Evolutionary conservation across 2,888 invertebrate species (phyloP).

Genomic region (Hoplodrina blanda): DNA sequence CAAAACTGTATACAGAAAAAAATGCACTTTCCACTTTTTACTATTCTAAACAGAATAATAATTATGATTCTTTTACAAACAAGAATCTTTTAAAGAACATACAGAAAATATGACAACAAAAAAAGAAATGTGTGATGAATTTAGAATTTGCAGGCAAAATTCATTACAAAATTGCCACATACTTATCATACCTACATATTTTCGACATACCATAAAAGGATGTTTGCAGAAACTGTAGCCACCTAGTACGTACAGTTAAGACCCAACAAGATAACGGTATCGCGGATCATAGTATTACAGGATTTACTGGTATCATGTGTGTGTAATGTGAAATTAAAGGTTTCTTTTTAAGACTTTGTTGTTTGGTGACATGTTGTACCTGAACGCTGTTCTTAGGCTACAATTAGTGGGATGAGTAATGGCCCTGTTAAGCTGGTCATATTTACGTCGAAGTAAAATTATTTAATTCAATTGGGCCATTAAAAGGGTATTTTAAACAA

Average conservation of each 20-base stretch:
- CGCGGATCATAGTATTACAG: conserved; percentile 67
- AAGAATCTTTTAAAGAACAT: no score
- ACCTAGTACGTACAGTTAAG: conserved; percentile 56
- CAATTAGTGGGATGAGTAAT: background rate
- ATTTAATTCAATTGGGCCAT: no score
- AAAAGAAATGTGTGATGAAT: no score
- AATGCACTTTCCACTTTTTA: no score
- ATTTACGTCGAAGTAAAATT: no score
- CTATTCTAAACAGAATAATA: no score
- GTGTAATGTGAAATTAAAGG: conserved; percentile 63
- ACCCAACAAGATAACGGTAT: conserved; percentile 69
- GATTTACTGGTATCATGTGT: conserved; percentile 66
- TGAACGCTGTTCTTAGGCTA: background rate
- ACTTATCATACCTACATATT: conserved; percentile 19
- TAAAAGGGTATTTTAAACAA: no score
- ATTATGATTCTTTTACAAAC: no score
- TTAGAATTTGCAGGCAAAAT: background rate
- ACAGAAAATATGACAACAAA: no score
- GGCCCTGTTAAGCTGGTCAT: background rate
- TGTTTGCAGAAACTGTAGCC: conserved; percentile 61
- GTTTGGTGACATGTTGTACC: conserved; percentile 19
- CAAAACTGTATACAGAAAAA: no score
- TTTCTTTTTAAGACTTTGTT: conserved; percentile 56
- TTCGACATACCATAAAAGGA: conserved; percentile 20
- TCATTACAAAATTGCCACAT: background rate